Percentiles rank a stretch among this genome's conserved stretches.
phyloP scores from a whole-genome alignment of 1,140 invertebrate species.

The Vollenhovia emeryi region DNA sequence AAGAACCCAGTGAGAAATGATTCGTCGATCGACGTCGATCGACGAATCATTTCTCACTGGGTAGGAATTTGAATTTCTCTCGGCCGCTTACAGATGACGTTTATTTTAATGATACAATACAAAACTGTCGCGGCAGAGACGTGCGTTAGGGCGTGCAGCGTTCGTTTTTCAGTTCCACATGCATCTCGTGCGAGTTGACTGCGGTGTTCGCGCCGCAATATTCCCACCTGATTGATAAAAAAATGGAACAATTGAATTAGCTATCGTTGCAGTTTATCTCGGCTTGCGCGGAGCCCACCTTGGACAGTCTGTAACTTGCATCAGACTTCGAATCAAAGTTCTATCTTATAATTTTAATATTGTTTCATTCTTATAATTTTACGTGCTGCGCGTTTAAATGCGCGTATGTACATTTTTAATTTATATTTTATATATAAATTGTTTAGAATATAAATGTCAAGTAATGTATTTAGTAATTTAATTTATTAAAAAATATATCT shows the following conservation, averaged over 20 bases:
- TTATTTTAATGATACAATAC: slow-evolving; percentile 32
- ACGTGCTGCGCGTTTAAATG: background rate
- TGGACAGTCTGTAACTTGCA: background rate
- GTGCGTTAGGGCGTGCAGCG: slow-evolving; percentile 27
- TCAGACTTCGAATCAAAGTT: background rate
- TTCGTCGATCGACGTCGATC: too few species aligned
- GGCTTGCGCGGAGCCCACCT: background rate
- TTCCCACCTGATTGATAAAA: slow-evolving; percentile 72
- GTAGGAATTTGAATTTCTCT: background rate
- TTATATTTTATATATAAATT: background rate
- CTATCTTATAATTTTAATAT: too few species aligned
- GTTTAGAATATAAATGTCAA: background rate
- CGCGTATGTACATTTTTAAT: too few species aligned
- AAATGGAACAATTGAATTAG: background rate
- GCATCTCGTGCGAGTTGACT: slow-evolving; percentile 55
- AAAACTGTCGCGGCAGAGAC: background rate
- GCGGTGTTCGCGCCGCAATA: slow-evolving; percentile 58
- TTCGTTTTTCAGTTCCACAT: slow-evolving; percentile 58
- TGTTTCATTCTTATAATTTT: background rate
- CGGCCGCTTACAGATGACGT: background rate
- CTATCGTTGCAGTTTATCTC: background rate
- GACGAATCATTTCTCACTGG: too few species aligned
- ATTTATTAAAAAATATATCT: background rate
- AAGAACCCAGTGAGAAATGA: too few species aligned
- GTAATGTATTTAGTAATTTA: background rate